Conservation (phyloP, 2,113 vertebrate species). For the Python bivittatus region DNA sequence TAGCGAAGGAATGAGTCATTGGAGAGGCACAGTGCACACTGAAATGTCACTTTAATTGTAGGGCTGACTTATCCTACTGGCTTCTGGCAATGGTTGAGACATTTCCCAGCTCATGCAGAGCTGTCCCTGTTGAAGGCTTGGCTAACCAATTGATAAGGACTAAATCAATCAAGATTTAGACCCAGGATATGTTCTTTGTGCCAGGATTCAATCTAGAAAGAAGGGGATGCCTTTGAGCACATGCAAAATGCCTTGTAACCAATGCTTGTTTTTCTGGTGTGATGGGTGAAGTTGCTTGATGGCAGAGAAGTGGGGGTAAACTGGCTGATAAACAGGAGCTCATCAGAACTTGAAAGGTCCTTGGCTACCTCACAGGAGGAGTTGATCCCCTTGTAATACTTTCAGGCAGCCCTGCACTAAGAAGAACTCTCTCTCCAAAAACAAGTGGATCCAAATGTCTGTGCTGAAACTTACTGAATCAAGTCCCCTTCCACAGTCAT, state of each 20-base stretch:
- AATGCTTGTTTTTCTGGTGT: neutral
- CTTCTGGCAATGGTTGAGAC: neutral
- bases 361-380: neutral
- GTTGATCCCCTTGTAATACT: neutral
- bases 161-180: neutral
- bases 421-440: no score
- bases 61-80: neutral
- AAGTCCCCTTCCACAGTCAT: neutral
- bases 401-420: neutral
- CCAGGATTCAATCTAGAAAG: neutral
- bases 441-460: neutral
- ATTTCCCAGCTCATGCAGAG: neutral
- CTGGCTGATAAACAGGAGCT: neutral
- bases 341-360: neutral
- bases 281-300: neutral
- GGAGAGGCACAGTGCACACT: neutral
- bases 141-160: neutral
- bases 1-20: conserved; percentile 17
- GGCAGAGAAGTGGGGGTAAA: no score
- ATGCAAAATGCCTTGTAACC: neutral
- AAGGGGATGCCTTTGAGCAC: neutral
- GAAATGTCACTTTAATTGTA: conserved; percentile 30
- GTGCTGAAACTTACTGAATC: neutral
- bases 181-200: neutral
- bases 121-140: neutral